Percentiles rank a stretch among this genome's conserved stretches.
Evolutionary conservation across 1,140 invertebrate genomes (phyloP).

Genomic region (Drosophila aff.): DNA sequence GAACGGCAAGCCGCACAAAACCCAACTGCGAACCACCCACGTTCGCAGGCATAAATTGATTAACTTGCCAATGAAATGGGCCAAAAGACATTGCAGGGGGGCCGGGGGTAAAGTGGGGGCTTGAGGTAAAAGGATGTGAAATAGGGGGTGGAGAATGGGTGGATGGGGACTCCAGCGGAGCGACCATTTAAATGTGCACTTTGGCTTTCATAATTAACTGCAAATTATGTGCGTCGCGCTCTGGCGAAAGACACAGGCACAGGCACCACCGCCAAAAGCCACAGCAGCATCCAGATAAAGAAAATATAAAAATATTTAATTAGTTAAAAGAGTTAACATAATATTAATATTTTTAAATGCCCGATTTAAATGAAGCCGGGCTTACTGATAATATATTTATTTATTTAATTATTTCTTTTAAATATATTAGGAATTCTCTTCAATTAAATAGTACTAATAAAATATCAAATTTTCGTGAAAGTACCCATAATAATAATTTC

Average conservation of each 20-base stretch:
- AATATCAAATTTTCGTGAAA: neutral
- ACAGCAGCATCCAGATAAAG: neutral
- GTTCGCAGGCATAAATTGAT: conserved; percentile 66
- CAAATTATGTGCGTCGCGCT: conserved; percentile 42
- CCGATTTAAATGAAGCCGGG: too few species aligned
- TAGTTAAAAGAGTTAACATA: neutral
- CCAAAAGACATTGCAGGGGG: conserved; percentile 5
- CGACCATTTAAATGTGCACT: conserved; percentile 62
- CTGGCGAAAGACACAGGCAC: conserved; percentile 11
- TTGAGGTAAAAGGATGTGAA: neutral
- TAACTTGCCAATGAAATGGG: conserved; percentile 42
- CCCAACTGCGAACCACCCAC: conserved; percentile 30
- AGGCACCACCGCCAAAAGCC: neutral
- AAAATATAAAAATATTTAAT: neutral
- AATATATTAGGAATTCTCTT: neutral
- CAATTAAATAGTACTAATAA: neutral
- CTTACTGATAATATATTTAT: too few species aligned
- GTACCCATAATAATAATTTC: neutral
- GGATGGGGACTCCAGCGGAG: conserved; percentile 11
- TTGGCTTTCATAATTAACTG: conserved; percentile 61
- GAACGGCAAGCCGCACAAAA: conserved; percentile 33
- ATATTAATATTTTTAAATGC: neutral
- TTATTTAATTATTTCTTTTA: too few species aligned
- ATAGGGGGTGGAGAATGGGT: neutral
- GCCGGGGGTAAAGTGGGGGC: neutral